Evolutionary conservation across 2,113 vertebrate genomes (phyloP).

Genomic region (Leptodactylus fuscus): DNA sequence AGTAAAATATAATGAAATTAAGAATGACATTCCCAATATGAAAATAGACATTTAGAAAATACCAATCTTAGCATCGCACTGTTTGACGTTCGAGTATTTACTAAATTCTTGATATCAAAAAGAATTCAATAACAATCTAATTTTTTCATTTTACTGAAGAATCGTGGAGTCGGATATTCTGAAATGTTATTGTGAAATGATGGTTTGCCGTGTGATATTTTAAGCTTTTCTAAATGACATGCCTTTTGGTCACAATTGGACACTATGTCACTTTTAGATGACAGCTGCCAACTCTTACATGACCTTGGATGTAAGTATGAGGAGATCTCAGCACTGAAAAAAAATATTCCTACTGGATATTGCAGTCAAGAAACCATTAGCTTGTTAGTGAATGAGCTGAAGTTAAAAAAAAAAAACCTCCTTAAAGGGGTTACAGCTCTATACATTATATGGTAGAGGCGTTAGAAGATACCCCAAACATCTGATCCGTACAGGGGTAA

Average conservation of each 20-base stretch:
- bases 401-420: too few relatives aligned
- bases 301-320: background rate
- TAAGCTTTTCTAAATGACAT: constrained; percentile 22
- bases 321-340: background rate
- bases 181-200: background rate
- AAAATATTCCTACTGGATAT: background rate
- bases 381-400: background rate
- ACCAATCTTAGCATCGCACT: too few relatives aligned
- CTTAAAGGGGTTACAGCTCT: too few relatives aligned
- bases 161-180: background rate
- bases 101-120: too few relatives aligned
- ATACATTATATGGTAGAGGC: too few relatives aligned
- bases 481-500: too few relatives aligned
- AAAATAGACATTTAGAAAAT: too few relatives aligned
- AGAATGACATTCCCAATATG: too few relatives aligned
- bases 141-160: background rate
- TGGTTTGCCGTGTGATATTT: constrained; percentile 1
- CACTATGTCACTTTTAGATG: constrained; percentile 12
- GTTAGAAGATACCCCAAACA: too few relatives aligned
- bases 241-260: background rate
- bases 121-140: too few relatives aligned
- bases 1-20: too few relatives aligned
- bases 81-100: too few relatives aligned
- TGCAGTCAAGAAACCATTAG: background rate
- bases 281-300: constrained; percentile 5